Percentiles rank a stretch among this genome's conserved stretches.
These are phyloP conservation scores for Sisor rabdophorus DNA, from an alignment of 2,113 vertebrate genomes.

Conservation along the genomic window DNA sequence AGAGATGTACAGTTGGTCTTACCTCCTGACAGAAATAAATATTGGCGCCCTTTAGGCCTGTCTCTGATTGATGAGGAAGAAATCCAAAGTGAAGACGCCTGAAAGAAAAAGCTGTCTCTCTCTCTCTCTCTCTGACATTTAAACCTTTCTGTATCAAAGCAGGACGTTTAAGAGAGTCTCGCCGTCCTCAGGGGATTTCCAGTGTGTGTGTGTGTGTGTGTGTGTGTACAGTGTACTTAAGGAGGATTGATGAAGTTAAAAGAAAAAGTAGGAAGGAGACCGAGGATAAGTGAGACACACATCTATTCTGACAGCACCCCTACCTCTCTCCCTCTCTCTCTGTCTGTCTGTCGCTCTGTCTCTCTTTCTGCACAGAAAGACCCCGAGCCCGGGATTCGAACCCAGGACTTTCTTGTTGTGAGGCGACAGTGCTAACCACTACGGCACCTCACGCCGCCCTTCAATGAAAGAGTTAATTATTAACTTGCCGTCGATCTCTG, in stretches of 20 bases:
- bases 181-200: background rate
- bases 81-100: background rate
- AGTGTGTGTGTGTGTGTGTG: slow-evolving; percentile 14
- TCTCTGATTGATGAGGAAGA: background rate
- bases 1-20: background rate
- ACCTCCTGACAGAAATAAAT: slow-evolving; percentile 7
- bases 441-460: no score
- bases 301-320: background rate
- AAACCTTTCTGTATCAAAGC: slow-evolving; percentile 4
- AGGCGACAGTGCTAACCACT: no score
- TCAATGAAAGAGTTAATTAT: no score
- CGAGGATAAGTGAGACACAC: slow-evolving; percentile 12
- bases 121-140: slow-evolving; percentile 6
- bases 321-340: background rate
- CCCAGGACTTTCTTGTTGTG: no score
- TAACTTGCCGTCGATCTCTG: no score
- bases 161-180: background rate
- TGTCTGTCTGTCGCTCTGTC: no score
- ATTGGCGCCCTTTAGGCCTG: slow-evolving; percentile 1
- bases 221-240: no score
- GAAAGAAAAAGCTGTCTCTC: no score
- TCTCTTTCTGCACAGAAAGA: no score
- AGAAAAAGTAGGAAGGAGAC: background rate
- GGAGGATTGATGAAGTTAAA: slow-evolving; percentile 5
- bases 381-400: no score